Evolutionary conservation across 2,797 vertebrate species (phyloP).

Genomic region (Cossypha heuglini): DNA sequence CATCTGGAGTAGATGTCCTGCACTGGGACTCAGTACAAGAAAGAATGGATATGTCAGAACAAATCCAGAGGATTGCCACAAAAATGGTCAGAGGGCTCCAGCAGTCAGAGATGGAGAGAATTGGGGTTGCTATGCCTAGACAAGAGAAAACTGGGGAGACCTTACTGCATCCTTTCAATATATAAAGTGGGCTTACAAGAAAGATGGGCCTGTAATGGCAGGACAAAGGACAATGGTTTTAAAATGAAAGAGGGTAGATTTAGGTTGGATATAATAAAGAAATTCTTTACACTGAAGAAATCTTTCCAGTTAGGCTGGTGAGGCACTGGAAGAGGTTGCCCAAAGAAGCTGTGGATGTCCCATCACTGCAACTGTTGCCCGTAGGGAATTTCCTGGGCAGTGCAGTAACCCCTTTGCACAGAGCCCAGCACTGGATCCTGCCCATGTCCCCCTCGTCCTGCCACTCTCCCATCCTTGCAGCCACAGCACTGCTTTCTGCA

Average conservation of each 20-base stretch:
- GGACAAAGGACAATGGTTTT: not conserved
- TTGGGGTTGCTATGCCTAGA: not conserved
- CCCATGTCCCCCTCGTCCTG: not conserved
- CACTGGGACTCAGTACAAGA: not conserved
- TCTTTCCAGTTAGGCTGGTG: not conserved
- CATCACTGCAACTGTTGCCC: not conserved
- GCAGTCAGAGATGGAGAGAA: not conserved
- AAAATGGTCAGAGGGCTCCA: not conserved
- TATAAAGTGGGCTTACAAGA: not conserved
- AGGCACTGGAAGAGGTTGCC: not conserved
- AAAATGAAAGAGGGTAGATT: not conserved
- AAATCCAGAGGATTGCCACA: not conserved
- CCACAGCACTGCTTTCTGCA: not conserved
- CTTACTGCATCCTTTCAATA: not conserved
- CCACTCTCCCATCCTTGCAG: not conserved
- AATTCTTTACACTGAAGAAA: not conserved
- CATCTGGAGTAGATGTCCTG: not conserved
- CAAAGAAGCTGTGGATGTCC: not conserved
- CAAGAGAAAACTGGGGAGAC: not conserved
- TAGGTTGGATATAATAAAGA: not conserved
- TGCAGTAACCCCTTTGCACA: not conserved
- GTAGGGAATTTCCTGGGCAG: not conserved
- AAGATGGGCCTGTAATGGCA: not conserved
- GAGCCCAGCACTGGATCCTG: not conserved
- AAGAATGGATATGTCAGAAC: fast-evolving